Evolutionary conservation across 2,113 vertebrate species (phyloP), one percentile per base, ranked within the genome.

Genomic region (Genyomyrus donnyi): DNA sequence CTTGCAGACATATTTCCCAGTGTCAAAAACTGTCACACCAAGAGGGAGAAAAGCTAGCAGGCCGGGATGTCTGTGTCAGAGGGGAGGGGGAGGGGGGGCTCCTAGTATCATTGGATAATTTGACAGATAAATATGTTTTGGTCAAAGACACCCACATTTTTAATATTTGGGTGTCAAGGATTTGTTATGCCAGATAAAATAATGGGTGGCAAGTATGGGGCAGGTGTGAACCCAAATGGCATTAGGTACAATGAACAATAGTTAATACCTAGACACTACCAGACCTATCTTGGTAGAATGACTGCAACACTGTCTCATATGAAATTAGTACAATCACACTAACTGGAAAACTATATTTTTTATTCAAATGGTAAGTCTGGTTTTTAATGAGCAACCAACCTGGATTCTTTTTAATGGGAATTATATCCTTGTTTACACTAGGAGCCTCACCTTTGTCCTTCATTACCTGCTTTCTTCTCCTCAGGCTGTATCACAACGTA

Each of bases 1-100:
- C 90, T 93, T 92, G 91, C 62, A 89, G 88, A 93, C 83, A 92
- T 85, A 86, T 90, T 74, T 31, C 92, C 39, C 90, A 19, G 11
- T 88, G 70, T 91, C 77, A 93, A 92, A 88, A 87, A 91, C 92
- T 92, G 93, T 86, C 56, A 88, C 15, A 62, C 56, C 3, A 45
- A 15, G 31, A 52, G 39, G 45, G 85, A 87, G 85, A 87, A 46
- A 49, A 85, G n/a, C 11, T 49, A 21, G 10, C n/a, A 2, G 35
- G 35, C 17, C 42, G 4, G n/a, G 62, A 31, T 70, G 10, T 66
- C 9, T 70, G 62, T 70, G 62, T 70, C 9, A 27, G n/a, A 1
- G 62, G 3, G 45, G 80, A 0, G 80, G 17, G 83, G 17, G 35
- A 0, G 21, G 21, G 80, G 17, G 48, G 27, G 24, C 1, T 42